Base-by-base conservation (phyloP, 2,888 invertebrate species). In the Priocnemis perturbator region DNA sequence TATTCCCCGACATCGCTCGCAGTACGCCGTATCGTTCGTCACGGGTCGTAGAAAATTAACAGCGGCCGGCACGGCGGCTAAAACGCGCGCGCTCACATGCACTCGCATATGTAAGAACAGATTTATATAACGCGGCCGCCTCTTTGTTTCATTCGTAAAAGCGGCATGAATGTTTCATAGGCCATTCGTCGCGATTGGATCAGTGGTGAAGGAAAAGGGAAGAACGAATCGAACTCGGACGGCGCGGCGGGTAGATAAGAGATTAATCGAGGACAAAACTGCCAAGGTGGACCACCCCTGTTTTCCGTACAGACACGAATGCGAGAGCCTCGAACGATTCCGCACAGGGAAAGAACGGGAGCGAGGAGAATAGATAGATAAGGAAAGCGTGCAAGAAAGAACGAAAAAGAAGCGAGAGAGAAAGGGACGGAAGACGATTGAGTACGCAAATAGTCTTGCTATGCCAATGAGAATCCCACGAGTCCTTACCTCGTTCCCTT, bases 251-350 rank as follows among this genome's bases (percentile, higher is more conserved):
- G 52, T n/a, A 53, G 14, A 65, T n/a, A 17, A 23, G 64, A 57
- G 37, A 55, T 47, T 26, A 14, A 61, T 52, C 19, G 57, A 57
- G 23, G 63, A 73, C 60, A 81, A 81, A 80, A 80, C 78, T 82
- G 80, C 80, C 82, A 76, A 70, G 73, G 74, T 76, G 78, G 73
- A 71, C 70, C 65, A 67, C 72, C 77, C 75, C 80, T 77, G 75
- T 64, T 73, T 82, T 76, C 71, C 73, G 75, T 73, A 76, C 74
- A 79, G 71, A 64, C 57, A 57, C 60, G 64, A 67, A 68, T 57
- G 53, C 61, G 73, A 69, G n/a, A 55, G 64, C 68, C 57, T 64
- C 57, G 60, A 67, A 37, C 37, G 37, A 37, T 37, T 37, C 37
- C 37, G 37, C 2, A 11, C 7, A 37, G 37, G 14, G 37, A 37